Conservation (phyloP, 2,113 vertebrate species). For the Ciconia maguari region DNA sequence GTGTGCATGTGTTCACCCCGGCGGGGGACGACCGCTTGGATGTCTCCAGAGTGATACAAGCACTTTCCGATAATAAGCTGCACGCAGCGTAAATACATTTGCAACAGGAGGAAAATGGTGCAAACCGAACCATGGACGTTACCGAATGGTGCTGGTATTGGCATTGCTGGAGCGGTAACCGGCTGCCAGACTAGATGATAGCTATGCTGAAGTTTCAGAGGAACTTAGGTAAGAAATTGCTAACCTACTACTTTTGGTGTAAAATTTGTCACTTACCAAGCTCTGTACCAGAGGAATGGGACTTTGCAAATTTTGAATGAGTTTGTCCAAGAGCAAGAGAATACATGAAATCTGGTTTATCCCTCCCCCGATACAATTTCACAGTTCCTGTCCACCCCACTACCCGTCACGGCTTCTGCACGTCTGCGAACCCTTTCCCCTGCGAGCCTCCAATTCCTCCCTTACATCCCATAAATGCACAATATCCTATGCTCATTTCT, state of each 20-base stretch:
- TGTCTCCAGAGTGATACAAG: neutral
- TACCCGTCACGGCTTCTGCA: neutral
- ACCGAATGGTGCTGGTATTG: neutral
- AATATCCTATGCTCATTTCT: neutral
- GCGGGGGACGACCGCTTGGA: neutral
- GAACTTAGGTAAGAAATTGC: neutral
- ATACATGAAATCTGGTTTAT: neutral
- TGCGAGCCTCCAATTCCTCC: neutral
- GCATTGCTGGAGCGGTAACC: neutral
- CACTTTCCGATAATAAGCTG: neutral
- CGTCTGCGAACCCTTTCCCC: fast-evolving
- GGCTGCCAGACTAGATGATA: neutral
- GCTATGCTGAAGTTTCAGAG: neutral
- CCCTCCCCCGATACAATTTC: neutral
- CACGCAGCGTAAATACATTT: neutral
- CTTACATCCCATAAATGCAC: neutral
- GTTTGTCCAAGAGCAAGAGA: neutral
- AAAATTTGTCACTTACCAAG: neutral
- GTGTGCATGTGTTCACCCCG: fast-evolving
- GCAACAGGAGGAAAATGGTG: neutral
- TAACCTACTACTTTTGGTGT: neutral
- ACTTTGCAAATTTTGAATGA: neutral
- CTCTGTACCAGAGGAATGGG: neutral
- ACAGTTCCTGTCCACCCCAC: neutral
- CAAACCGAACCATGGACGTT: neutral